Evolutionary conservation across 2,113 vertebrate genomes (phyloP).

Genomic region (Mastomys coucha): DNA sequence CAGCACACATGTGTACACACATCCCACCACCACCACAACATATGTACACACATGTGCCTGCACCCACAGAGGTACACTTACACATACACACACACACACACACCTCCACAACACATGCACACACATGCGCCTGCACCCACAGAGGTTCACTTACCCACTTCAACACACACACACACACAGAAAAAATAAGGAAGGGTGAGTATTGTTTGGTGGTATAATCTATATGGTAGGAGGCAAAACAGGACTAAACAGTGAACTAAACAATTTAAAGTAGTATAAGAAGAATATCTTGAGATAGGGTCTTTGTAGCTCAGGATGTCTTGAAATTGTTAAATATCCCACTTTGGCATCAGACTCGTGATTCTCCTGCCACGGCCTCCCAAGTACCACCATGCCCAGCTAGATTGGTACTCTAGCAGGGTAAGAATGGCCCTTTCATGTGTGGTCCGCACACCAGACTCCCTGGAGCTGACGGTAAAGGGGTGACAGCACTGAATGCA

Average conservation of each 20-base stretch:
- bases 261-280: not conserved
- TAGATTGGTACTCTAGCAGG: conserved; percentile 11
- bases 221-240: not conserved
- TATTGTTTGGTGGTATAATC: not conserved
- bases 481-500: not conserved
- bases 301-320: not conserved
- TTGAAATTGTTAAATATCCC: not conserved
- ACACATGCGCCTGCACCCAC: not conserved
- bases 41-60: not conserved
- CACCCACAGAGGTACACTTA: not conserved
- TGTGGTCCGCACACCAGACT: not conserved
- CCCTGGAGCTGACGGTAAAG: not conserved
- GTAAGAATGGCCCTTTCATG: not conserved
- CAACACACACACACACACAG: not conserved
- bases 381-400: not conserved
- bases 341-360: not conserved
- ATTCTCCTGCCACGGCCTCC: not conserved
- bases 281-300: not conserved
- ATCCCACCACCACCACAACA: too few species aligned
- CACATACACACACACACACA: not conserved
- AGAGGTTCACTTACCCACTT: too few species aligned
- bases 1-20: too few species aligned
- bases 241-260: not conserved
- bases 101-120: not conserved
- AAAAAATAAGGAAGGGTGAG: not conserved